Percentiles rank a stretch among this genome's conserved stretches.
These are phyloP conservation scores for Hipposideros larvatus DNA, from an alignment of 2,797 vertebrate genomes.

Conservation along the genomic window DNA sequence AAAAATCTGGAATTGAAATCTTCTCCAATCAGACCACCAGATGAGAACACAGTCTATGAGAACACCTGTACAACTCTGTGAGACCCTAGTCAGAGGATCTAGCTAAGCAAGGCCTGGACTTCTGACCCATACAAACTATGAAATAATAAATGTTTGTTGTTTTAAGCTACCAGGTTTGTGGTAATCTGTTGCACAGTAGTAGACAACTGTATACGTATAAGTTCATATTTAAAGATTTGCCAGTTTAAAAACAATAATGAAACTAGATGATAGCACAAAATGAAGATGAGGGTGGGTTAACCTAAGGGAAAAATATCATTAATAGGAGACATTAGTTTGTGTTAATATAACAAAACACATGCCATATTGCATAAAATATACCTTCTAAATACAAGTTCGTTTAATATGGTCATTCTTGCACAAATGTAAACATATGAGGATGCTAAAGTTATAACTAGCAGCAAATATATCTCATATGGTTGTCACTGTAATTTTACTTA, in stretches of 20 bases:
- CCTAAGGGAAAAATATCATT: not conserved
- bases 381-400: not conserved
- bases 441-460: not conserved
- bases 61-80: not conserved
- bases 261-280: not conserved
- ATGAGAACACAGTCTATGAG: not conserved
- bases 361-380: not conserved
- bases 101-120: not conserved
- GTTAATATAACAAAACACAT: not conserved
- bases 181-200: not conserved
- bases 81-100: not conserved
- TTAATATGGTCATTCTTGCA: not conserved
- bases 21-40: not conserved
- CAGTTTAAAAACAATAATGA: not conserved
- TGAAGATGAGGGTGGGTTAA: not conserved
- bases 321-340: not conserved
- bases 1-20: not conserved
- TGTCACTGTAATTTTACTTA: not conserved
- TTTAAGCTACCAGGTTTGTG: not conserved
- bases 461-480: not conserved
- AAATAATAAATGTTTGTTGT: not conserved
- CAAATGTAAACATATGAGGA: not conserved
- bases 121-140: not conserved
- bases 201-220: not conserved
- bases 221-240: not conserved